phyloP scores from a whole-genome alignment of 2,888 invertebrate genomes.

The Synanthedon formicaeformis region DNA sequence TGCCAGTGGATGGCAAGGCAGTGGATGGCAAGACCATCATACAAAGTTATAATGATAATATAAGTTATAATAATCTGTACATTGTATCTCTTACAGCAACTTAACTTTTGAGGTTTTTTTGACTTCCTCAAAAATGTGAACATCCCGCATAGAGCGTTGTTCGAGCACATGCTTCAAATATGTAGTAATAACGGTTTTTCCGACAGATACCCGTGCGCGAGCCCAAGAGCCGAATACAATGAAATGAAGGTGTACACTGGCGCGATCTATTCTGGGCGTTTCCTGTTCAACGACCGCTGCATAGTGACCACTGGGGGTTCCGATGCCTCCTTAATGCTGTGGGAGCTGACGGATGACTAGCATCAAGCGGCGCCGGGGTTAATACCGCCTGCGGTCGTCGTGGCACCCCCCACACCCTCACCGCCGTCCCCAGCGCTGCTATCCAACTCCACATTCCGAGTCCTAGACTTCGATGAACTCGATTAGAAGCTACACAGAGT shows the following conservation, averaged over 20 bases:
- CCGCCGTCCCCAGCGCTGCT: conserved; percentile 39
- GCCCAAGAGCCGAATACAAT: conserved; percentile 87
- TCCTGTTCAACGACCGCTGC: conserved; percentile 88
- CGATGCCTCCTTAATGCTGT: conserved; percentile 91
- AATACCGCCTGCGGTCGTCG: conserved; percentile 42
- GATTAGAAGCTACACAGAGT: conserved; percentile 28
- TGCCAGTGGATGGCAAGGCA: no score
- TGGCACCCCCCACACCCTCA: conserved; percentile 54
- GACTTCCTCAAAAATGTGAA: no score
- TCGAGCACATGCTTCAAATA: no score
- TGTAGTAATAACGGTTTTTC: neutral
- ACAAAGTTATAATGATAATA: no score
- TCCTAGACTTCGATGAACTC: conserved; percentile 53
- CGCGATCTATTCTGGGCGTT: conserved; percentile 81
- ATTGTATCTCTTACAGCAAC: neutral
- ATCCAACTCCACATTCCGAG: conserved; percentile 38
- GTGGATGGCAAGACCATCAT: no score
- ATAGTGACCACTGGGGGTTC: conserved; percentile 88
- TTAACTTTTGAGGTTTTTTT: no score
- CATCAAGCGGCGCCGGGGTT: conserved; percentile 42
- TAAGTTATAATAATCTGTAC: no score
- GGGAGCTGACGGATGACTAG: conserved; percentile 88
- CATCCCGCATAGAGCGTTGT: neutral
- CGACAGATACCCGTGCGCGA: conserved; percentile 84
- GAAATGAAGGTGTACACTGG: conserved; percentile 91